These are phyloP conservation scores for Aphaenogaster ashmeadi DNA, from an alignment of 1,140 invertebrate genomes.

Conservation along the genomic window DNA sequence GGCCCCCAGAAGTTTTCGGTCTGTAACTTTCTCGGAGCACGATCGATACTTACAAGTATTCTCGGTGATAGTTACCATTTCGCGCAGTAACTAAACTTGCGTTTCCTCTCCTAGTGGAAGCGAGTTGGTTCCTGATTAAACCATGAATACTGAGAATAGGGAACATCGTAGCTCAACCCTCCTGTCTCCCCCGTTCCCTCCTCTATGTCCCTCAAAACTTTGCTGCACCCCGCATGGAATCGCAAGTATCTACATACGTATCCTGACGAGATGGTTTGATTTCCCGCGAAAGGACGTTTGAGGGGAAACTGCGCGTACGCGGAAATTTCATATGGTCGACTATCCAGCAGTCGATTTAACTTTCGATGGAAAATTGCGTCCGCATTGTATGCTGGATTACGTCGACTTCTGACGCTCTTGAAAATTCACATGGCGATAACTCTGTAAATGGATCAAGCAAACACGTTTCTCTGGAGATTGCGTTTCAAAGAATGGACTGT, in stretches of 20 bases:
- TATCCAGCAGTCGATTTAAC: conserved; percentile 51
- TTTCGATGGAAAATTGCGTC: conserved; percentile 70
- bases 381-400: conserved; percentile 58
- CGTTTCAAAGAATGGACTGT: conserved; percentile 27
- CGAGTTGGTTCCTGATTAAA: conserved; percentile 79
- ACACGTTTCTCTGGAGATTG: conserved; percentile 11
- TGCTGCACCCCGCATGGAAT: conserved; percentile 64
- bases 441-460: conserved; percentile 8
- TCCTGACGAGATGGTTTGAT: conserved; percentile 72
- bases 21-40: conserved; percentile 63
- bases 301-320: conserved; percentile 32
- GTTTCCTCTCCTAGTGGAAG: conserved; percentile 66
- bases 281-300: conserved; percentile 64
- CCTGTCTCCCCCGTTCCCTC: not conserved
- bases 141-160: conserved; percentile 75
- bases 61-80: conserved; percentile 63
- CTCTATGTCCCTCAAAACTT: conserved; percentile 60
- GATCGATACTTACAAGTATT: conserved; percentile 71
- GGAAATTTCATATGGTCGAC: conserved; percentile 48
- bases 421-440: conserved; percentile 38
- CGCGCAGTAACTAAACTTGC: conserved; percentile 72
- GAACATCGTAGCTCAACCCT: conserved; percentile 67
- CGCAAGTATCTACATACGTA: conserved; percentile 72
- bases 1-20: conserved; percentile 41
- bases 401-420: not conserved